Conservation (phyloP, 2,113 vertebrate genomes). For the Laterallus jamaicensis region DNA sequence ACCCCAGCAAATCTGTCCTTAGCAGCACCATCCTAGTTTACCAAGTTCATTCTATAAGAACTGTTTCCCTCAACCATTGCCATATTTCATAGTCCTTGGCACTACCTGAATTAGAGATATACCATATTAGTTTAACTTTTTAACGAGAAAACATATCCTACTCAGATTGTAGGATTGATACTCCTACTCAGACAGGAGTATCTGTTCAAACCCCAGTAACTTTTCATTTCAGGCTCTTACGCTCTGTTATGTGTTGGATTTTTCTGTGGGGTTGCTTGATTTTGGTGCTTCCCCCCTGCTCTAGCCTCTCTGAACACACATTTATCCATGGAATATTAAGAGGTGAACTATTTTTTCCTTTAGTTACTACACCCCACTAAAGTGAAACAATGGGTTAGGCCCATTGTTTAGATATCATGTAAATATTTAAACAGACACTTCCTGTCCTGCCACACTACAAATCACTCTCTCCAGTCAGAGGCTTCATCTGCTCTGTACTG, state of each 20-base stretch:
- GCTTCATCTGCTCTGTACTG: neutral
- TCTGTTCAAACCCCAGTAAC: neutral
- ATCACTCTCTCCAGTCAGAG: neutral
- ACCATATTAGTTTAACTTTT: neutral
- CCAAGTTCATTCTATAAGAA: neutral
- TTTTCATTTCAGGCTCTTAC: neutral
- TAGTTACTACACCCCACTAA: neutral
- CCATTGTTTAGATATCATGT: neutral
- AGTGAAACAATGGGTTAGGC: neutral
- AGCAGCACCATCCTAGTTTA: neutral
- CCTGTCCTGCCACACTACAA: slow-evolving; percentile 11
- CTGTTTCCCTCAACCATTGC: neutral
- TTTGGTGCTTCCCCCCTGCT: neutral
- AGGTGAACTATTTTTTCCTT: neutral
- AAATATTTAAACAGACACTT: slow-evolving; percentile 8
- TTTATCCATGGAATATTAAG: neutral
- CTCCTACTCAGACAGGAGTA: neutral
- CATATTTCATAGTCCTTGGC: neutral
- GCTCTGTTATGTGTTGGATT: accelerated
- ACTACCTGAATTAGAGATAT: neutral
- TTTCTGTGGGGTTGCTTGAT: accelerated
- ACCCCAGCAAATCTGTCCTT: neutral
- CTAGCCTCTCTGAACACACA: neutral
- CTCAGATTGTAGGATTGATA: too few species aligned
- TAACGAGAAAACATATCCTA: neutral